phyloP scores from a whole-genome alignment of 2,113 vertebrate genomes.

The Brachypteracias leptosomus region DNA sequence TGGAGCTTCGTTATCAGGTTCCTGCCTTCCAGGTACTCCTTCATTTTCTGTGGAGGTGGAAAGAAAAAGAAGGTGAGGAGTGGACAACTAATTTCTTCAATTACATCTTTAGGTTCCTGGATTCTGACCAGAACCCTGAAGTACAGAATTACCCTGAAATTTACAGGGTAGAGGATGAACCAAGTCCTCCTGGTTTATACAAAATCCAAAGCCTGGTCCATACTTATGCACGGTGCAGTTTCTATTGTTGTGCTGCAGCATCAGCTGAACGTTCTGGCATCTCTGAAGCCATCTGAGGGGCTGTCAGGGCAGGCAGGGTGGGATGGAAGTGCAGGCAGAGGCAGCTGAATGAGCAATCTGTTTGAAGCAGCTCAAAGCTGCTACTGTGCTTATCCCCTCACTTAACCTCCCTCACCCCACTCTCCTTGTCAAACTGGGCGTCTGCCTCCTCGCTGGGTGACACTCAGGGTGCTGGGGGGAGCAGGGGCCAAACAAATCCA shows the following conservation, averaged over 20 bases:
- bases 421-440: neutral
- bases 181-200: accelerated
- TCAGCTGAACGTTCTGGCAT: neutral
- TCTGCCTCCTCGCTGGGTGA: neutral
- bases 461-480: neutral
- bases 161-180: neutral
- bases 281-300: neutral
- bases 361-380: neutral
- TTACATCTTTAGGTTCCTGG: neutral
- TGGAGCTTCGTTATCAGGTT: slow-evolving; percentile 98
- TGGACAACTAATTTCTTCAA: neutral
- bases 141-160: neutral
- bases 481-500: slow-evolving; percentile 7
- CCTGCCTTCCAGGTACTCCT: slow-evolving; percentile 97
- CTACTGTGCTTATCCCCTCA: slow-evolving; percentile 15
- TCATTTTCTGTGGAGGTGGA: slow-evolving; percentile 88
- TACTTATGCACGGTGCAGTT: neutral
- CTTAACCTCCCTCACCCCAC: slow-evolving; percentile 32
- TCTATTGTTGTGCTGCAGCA: neutral
- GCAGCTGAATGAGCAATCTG: slow-evolving; percentile 42
- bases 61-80: neutral
- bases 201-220: accelerated
- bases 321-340: neutral
- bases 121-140: accelerated
- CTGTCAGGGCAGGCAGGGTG: neutral